Conservation (phyloP, 2,113 vertebrate species). For the Lepus americanus region DNA sequence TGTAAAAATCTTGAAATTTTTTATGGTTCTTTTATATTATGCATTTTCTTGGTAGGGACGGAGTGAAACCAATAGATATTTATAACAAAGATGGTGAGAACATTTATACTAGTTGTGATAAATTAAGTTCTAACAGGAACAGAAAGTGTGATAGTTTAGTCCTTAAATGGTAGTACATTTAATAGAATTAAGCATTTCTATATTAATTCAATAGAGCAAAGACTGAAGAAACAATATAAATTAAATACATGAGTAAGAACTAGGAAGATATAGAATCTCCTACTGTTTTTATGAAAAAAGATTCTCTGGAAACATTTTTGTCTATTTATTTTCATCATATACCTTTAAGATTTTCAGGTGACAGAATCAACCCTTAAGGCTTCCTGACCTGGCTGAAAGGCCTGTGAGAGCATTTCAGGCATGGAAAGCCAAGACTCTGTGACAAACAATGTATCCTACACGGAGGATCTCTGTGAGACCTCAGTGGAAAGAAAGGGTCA, state of each 20-base stretch:
- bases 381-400: too few species aligned
- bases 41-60: neutral
- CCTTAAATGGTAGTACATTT: neutral
- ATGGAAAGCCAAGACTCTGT: too few species aligned
- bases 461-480: too few species aligned
- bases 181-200: slow-evolving; percentile 6
- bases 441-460: too few species aligned
- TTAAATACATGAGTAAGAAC: neutral
- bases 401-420: too few species aligned
- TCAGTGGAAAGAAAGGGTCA: too few species aligned
- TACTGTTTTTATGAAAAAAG: slow-evolving; percentile 27
- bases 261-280: neutral
- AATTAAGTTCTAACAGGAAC: slow-evolving; percentile 30
- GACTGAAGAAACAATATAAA: neutral
- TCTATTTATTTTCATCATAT: neutral
- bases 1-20: too few species aligned
- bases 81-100: neutral
- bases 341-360: neutral
- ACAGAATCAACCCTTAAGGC: too few species aligned
- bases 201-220: neutral
- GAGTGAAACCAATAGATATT: neutral
- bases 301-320: neutral
- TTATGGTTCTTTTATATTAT: too few species aligned
- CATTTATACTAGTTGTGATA: neutral
- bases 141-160: neutral